A percentile compares a stretch with the other conserved stretches of the same genome.
Conservation (phyloP, 2,113 vertebrate species). For the Neolamprologus toae region DNA sequence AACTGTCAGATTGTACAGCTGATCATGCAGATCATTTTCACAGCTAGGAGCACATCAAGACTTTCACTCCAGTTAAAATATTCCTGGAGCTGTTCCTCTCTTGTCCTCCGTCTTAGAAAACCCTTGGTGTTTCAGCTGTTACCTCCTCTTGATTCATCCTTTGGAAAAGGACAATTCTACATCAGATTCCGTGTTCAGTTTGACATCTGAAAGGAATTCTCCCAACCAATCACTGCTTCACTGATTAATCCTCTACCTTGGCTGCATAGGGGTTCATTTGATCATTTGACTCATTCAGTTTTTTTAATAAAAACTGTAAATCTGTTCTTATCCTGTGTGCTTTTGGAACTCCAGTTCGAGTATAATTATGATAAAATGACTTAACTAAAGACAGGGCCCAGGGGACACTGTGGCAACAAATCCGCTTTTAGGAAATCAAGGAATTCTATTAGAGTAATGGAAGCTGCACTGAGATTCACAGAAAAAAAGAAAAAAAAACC, state of each 20-base stretch:
- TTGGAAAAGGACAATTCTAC: background rate
- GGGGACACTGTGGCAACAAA: background rate
- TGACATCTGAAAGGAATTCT: background rate
- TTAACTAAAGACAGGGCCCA: background rate
- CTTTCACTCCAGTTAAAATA: background rate
- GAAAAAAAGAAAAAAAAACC: accelerated
- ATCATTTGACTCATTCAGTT: background rate
- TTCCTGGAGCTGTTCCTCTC: background rate
- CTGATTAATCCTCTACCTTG: background rate
- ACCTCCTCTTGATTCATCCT: background rate
- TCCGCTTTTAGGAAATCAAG: background rate
- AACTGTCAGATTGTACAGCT: background rate
- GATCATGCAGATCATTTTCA: background rate
- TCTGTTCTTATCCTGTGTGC: background rate
- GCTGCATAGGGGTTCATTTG: background rate
- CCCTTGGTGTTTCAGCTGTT: background rate
- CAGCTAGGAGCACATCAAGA: background rate
- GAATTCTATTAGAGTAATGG: accelerated
- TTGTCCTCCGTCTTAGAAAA: background rate
- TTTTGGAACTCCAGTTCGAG: background rate
- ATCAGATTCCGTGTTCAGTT: background rate
- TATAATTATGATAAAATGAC: background rate
- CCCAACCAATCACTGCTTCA: accelerated
- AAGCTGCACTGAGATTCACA: background rate
- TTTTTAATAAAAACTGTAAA: background rate